Evolutionary conservation across 2,888 invertebrate species (phyloP), one percentile per base, ranked within the genome.

Genomic region (Lathronympha strigana): DNA sequence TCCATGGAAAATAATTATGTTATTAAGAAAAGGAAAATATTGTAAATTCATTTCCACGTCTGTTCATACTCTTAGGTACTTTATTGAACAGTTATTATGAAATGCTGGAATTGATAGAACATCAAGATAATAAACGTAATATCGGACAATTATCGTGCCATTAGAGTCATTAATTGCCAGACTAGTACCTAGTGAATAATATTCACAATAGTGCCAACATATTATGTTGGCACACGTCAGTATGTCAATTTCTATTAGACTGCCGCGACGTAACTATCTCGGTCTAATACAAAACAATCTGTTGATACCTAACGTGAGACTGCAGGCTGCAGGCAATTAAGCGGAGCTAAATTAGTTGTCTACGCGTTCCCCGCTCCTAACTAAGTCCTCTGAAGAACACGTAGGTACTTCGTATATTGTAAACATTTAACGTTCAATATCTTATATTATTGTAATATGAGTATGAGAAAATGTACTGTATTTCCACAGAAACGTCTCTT

Each of bases 221-320:
- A n/a, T n/a, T n/a, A 54, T 28, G 47, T 55, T 62, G 54, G 54
- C 33, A 54, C 17, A 15, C 61, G 15, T 40, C 25, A 6, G 21
- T 45, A 25, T 43, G 9, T 38, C 47, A 25, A 23, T 55, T 63
- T 63, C 36, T 38, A 63, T 31, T 28, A 53, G 40, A 5, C n/a
- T n/a, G 28, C 28, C 21, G n/a, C 38, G 55, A 40, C 61, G 50
- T 25, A 51, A 51, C 19, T 50, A 51, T 28, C 49, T 38, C 28
- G 40, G 40, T 45, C 28, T 57, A 6, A 13, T 31, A 15, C 8
- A 33, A 33, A 53, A 38, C 17, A 61, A 33, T 23, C 28, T 23
- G 33, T 43, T 61, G 15, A 21, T 31, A 45, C 31, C 33, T 47
- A 40, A 28, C 36, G 3, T n/a, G n/a, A n/a, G 6, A 28, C 58